A percentile compares a stretch with the other conserved stretches of the same genome.
Conservation (phyloP, 2,888 invertebrate genomes). For the Eutolmus rufibarbis region DNA sequence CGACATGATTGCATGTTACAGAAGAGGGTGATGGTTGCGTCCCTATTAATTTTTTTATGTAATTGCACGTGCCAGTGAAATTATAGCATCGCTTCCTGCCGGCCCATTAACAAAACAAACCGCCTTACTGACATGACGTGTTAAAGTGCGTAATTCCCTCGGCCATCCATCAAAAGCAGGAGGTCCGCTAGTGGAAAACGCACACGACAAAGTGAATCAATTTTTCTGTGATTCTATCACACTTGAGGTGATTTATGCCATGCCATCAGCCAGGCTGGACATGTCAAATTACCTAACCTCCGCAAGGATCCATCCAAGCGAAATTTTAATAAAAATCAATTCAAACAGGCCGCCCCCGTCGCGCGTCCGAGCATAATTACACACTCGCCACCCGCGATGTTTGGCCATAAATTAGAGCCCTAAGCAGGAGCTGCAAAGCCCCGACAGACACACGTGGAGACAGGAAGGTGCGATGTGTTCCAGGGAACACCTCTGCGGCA, state of each 20-base stretch:
- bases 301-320: neutral
- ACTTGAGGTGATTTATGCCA: constrained; percentile 31
- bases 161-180: constrained; percentile 29
- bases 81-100: constrained; percentile 12
- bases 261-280: constrained; percentile 4
- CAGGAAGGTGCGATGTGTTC: neutral
- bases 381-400: constrained; percentile 36
- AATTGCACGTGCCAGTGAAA: neutral
- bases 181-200: neutral
- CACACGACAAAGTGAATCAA: constrained; percentile 35
- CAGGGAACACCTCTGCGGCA: neutral
- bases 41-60: neutral
- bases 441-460: constrained; percentile 31
- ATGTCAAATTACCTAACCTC: constrained; percentile 3
- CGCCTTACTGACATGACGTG: constrained; percentile 33
- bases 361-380: constrained; percentile 13
- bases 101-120: neutral
- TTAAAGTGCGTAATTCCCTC: constrained; percentile 36
- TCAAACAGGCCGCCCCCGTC: neutral
- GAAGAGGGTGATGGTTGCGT: neutral
- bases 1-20: neutral
- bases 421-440: constrained; percentile 25
- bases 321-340: constrained; percentile 40
- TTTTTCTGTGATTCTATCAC: constrained; percentile 37
- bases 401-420: constrained; percentile 34